Evolutionary conservation across 2,888 invertebrate genomes (phyloP).

Genomic region (Leptopterna dolabrata): DNA sequence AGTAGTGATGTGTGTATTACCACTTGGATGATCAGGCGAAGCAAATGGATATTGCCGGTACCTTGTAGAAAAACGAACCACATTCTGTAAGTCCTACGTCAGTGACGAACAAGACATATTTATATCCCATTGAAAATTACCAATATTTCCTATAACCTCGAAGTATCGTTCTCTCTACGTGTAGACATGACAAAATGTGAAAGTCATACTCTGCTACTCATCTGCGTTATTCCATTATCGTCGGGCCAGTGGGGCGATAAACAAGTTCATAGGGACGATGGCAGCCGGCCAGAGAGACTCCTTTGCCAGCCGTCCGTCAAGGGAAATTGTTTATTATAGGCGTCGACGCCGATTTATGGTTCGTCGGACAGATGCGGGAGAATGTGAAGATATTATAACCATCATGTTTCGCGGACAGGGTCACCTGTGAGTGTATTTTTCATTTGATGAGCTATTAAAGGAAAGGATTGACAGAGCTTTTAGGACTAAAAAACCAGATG

Average conservation of each 20-base stretch:
- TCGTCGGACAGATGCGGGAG: not conserved
- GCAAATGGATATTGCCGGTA: no score
- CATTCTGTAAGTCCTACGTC: no score
- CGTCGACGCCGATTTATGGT: not conserved
- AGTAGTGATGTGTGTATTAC: no score
- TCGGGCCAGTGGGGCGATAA: not conserved
- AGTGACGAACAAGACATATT: no score
- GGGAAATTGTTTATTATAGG: not conserved
- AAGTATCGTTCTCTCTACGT: no score
- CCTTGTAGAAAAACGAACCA: no score
- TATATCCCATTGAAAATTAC: no score
- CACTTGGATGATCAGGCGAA: no score
- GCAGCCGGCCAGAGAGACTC: not conserved
- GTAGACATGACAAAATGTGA: not conserved
- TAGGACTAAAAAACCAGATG: no score
- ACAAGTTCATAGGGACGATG: slow-evolving; percentile 1
- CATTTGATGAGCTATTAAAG: not conserved
- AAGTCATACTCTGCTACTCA: not conserved
- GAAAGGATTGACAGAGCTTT: not conserved
- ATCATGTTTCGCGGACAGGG: not conserved
- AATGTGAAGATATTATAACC: not conserved
- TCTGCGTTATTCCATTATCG: not conserved
- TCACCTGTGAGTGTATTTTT: not conserved
- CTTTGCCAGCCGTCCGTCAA: not conserved
- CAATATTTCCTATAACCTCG: no score